phyloP scores from a whole-genome alignment of 2,888 invertebrate species.

The Pyrrhosoma nymphula region DNA sequence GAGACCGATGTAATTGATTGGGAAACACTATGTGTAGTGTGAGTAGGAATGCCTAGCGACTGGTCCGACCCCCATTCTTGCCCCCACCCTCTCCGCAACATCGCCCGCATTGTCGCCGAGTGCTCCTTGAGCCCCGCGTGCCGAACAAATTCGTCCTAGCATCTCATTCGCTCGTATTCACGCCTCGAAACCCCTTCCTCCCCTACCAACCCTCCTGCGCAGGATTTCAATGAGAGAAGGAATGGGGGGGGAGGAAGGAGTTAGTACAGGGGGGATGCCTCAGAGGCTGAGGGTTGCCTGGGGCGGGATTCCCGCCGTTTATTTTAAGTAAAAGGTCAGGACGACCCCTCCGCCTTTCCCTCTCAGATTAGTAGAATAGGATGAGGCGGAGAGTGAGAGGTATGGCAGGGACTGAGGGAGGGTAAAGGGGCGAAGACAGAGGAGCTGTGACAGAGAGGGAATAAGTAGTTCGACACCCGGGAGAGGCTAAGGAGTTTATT shows the following conservation, averaged over 20 bases:
- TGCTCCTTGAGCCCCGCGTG: neutral
- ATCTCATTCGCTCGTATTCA: neutral
- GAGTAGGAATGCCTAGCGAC: too few species aligned
- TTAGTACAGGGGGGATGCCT: neutral
- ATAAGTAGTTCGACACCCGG: neutral
- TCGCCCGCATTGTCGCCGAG: neutral
- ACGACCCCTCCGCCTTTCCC: constrained; percentile 25
- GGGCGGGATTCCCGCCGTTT: constrained; percentile 24
- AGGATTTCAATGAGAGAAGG: neutral
- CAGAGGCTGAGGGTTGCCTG: neutral
- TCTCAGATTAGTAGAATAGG: constrained; percentile 61
- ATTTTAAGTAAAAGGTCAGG: constrained; percentile 66
- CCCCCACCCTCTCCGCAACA: neutral
- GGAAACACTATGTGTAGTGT: too few species aligned
- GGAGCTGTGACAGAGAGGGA: neutral
- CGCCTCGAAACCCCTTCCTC: neutral
- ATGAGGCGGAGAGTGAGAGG: constrained; percentile 62
- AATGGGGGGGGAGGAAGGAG: neutral
- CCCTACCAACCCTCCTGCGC: neutral
- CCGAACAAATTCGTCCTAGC: neutral
- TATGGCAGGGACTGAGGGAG: neutral
- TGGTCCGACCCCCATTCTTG: neutral
- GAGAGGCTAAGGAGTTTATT: neutral
- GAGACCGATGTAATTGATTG: too few species aligned
- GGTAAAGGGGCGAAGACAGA: neutral